A percentile compares a stretch with the other conserved stretches of the same genome.
Conservation (phyloP, 2,113 vertebrate species). For the Myrmecobius fasciatus region DNA sequence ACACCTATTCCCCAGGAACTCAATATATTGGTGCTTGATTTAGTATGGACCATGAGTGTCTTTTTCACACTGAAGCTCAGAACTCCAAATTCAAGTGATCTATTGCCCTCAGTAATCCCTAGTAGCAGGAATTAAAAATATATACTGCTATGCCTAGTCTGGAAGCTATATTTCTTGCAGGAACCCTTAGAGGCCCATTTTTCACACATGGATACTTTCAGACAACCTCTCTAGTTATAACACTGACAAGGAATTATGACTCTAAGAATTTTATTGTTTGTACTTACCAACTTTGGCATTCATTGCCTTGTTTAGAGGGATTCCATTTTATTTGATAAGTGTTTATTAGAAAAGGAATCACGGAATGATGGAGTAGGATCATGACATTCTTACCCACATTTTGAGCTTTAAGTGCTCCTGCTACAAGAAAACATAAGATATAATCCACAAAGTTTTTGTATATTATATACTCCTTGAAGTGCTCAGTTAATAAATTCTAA, state of each 20-base stretch:
- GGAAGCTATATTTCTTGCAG: neutral
- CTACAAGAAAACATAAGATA: neutral
- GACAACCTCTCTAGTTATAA: neutral
- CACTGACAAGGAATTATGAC: neutral
- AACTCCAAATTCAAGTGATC: neutral
- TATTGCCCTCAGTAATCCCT: neutral
- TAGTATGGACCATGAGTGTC: neutral
- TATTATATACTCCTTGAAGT: neutral
- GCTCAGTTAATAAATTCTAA: conserved; percentile 20
- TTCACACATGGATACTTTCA: neutral
- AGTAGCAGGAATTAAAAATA: neutral
- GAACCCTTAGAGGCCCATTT: neutral
- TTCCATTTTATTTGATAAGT: conserved; percentile 5
- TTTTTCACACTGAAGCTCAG: neutral
- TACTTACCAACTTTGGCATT: neutral
- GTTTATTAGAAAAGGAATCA: conserved; percentile 6
- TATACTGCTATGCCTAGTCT: neutral
- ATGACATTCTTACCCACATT: neutral
- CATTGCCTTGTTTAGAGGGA: no score
- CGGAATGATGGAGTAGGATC: neutral
- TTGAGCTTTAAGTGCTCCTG: neutral
- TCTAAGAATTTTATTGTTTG: neutral
- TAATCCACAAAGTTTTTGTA: neutral
- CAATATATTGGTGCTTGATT: neutral
- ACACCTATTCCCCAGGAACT: neutral